Evolutionary conservation across 2,888 invertebrate species (phyloP), one percentile per base, ranked within the genome.

Genomic region (Galerucella pusilla): DNA sequence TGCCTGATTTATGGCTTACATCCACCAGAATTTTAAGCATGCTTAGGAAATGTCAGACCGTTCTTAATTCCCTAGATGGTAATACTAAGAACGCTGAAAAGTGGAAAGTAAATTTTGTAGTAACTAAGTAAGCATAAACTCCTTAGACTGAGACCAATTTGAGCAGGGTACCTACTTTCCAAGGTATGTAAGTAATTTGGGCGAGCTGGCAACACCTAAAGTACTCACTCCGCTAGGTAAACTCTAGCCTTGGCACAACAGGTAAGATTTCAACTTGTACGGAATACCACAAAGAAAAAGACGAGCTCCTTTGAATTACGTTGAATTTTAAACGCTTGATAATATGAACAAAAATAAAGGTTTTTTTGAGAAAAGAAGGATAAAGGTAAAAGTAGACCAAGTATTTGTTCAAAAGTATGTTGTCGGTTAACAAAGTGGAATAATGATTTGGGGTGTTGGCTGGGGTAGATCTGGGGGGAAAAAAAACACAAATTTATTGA

Each of bases 401-500:
- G 35, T 42, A 9, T 1, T 35, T 35, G 35, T 6, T 35, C 6
- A 6, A 35, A 35, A 3, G 35, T 35, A 35, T 35, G 35, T 35
- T 6, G 35, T 35, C 35, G 6, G 35, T 6, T 5, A 1, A 35
- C 5, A 3, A 5, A 35, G 35, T 35, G 35, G 5, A 35, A 35
- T 35, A 35, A 35, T 35, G 5, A 35, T 35, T 35, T 42, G 35
- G 35, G 35, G 7, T 9, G 35, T 9, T 42, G 1, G 7, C 35
- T 35, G 6, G 35, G 35, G 35, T 35, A 5, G 35, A 6, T 35
- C 5, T 35, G 7, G 35, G 35, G n/a, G 65, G 3, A 28, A 16
- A 66, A 46, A n/a, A n/a, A 68, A 64, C 12, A 45, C 28, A 46
- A 14, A 72, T 76, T 82, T 81, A 81, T 78, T 79, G 80, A 83